Conservation (phyloP, 2,888 invertebrate species). For the Sinotaia quadrata region DNA sequence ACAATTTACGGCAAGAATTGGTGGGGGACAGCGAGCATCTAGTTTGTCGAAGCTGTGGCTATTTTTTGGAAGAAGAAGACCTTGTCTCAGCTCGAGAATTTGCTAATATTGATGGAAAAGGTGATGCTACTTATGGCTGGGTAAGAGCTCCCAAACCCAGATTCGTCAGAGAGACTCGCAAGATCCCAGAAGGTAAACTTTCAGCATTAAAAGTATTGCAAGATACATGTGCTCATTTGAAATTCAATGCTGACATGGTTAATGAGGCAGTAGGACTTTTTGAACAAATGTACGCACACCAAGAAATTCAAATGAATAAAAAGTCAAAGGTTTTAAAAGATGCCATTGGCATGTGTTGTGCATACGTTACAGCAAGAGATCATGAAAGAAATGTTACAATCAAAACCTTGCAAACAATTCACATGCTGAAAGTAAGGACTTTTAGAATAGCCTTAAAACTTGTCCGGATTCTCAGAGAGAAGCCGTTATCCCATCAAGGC, state of each 20-base stretch:
- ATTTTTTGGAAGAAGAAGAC: conserved; percentile 3
- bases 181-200: conserved; percentile 8
- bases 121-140: conserved; percentile 7
- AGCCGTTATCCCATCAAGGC: neutral
- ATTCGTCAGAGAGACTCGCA: neutral
- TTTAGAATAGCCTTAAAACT: neutral
- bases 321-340: conserved; percentile 1
- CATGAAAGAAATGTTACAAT: conserved; percentile 3
- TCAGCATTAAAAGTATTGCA: neutral
- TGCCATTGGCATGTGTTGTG: conserved; percentile 11
- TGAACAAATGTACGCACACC: conserved; percentile 12
- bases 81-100: conserved; percentile 9
- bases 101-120: neutral
- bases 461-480: neutral
- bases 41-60: conserved; percentile 21
- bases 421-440: neutral
- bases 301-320: neutral
- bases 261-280: conserved; percentile 6
- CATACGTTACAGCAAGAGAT: conserved; percentile 20
- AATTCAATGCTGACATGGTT: neutral
- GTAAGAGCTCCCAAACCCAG: conserved; percentile 1
- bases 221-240: neutral
- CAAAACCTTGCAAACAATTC: neutral
- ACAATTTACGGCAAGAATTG: conserved; percentile 3
- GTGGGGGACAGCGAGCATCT: conserved; percentile 8